phyloP scores from a whole-genome alignment of 1,140 invertebrate genomes.

The Brachionus koreanus region DNA sequence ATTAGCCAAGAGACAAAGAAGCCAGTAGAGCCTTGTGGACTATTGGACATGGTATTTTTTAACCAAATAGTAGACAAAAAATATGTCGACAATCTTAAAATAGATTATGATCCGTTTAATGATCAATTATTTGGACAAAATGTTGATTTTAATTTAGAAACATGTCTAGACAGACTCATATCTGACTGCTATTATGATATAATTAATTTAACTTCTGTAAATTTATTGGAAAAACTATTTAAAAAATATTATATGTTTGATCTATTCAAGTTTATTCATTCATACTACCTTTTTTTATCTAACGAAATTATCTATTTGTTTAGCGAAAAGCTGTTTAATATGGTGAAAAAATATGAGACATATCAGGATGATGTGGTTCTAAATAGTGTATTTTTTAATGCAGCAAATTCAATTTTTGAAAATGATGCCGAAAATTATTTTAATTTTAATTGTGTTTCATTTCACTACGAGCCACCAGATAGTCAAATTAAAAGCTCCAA shows the following conservation, averaged over 20 bases:
- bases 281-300: conserved; percentile 40
- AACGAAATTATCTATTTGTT: conserved; percentile 39
- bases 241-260: conserved; percentile 31
- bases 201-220: background rate
- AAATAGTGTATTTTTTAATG: conserved; percentile 23
- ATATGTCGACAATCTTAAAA: background rate
- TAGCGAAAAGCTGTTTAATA: conserved; percentile 30
- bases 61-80: background rate
- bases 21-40: background rate
- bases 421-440: conserved; percentile 24
- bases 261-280: conserved; percentile 36
- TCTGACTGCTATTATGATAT: background rate
- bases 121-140: background rate
- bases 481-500: background rate
- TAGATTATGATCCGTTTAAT: background rate
- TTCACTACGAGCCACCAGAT: background rate
- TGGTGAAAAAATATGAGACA: conserved; percentile 7
- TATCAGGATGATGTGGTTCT: conserved; percentile 40
- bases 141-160: background rate
- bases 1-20: background rate
- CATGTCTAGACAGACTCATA: background rate
- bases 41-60: background rate
- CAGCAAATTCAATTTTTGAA: conserved; percentile 30
- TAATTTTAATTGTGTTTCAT: conserved; percentile 18
- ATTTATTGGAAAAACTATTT: conserved; percentile 23